These are phyloP conservation scores for Dasypolia templi DNA, from an alignment of 2,888 invertebrate genomes.

Conservation along the genomic window DNA sequence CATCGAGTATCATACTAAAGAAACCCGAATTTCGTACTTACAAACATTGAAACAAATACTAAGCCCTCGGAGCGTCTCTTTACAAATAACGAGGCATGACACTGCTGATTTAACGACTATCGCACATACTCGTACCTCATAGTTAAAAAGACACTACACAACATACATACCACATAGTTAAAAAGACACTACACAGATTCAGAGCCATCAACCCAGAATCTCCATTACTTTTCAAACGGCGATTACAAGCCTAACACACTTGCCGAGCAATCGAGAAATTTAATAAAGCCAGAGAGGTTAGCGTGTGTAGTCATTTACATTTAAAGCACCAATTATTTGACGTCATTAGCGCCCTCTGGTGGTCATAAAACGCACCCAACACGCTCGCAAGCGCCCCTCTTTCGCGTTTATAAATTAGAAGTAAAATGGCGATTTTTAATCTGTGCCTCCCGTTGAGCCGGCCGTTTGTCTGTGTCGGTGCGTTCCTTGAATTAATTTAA, in stretches of 20 bases:
- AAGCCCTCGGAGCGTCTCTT: neutral
- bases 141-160: conserved; percentile 37
- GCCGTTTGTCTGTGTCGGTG: conserved; percentile 66
- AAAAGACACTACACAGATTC: conserved; percentile 41
- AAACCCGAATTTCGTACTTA: neutral
- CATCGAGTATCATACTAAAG: neutral
- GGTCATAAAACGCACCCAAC: conserved; percentile 89
- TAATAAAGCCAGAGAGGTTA: conserved; percentile 85
- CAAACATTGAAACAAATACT: neutral
- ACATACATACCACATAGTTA: conserved; percentile 12
- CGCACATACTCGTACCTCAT: neutral
- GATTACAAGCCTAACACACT: conserved; percentile 66
- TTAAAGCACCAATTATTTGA: conserved; percentile 90
- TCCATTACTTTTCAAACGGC: conserved; percentile 57
- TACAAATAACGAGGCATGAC: neutral
- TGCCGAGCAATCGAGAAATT: conserved; percentile 80
- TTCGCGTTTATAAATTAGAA: conserved; percentile 87
- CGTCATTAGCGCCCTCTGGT: conserved; percentile 89
- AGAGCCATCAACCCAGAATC: conserved; percentile 46
- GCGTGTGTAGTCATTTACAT: conserved; percentile 90
- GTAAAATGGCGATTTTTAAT: conserved; percentile 87
- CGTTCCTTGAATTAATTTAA: conserved; percentile 65
- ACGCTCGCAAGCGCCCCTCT: conserved; percentile 77
- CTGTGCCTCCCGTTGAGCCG: conserved; percentile 71
- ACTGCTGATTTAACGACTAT: neutral